Evolutionary conservation across 1,140 invertebrate genomes (phyloP).

Genomic region (Magallana angulata): DNA sequence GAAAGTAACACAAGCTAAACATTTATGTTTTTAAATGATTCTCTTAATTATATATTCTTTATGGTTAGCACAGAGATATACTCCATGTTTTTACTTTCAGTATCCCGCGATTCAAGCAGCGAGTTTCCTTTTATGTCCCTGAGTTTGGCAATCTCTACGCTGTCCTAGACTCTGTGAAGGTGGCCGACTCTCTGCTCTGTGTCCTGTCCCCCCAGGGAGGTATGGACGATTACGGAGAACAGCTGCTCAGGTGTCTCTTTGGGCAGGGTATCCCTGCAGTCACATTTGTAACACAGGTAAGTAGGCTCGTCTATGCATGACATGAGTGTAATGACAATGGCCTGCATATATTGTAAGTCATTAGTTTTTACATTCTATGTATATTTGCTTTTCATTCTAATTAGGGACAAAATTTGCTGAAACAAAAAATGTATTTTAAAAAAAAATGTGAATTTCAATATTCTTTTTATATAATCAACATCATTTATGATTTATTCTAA

Average conservation of each 20-base stretch:
- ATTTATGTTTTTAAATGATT: no score
- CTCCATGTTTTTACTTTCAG: conserved; percentile 77
- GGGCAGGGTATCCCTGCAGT: conserved; percentile 92
- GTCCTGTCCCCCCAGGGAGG: conserved; percentile 83
- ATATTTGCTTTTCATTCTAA: no score
- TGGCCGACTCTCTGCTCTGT: conserved; percentile 91
- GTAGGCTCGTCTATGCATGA: neutral
- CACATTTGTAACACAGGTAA: conserved; percentile 86
- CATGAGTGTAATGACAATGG: no score
- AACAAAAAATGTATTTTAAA: no score
- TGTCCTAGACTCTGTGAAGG: conserved; percentile 90
- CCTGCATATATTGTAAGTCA: no score
- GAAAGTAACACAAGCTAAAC: no score
- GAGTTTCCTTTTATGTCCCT: conserved; percentile 89
- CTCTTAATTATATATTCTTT: no score
- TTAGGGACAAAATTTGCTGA: no score
- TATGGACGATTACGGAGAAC: conserved; percentile 88
- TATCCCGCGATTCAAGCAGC: conserved; percentile 90
- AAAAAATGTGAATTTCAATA: no score
- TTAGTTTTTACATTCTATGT: no score
- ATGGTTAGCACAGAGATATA: neutral
- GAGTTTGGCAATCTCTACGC: conserved; percentile 86
- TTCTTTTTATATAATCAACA: no score
- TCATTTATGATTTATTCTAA: no score
- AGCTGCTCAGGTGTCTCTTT: conserved; percentile 86